phyloP scores from a whole-genome alignment of 2,888 invertebrate genomes.

The Stenodera caucasica region DNA sequence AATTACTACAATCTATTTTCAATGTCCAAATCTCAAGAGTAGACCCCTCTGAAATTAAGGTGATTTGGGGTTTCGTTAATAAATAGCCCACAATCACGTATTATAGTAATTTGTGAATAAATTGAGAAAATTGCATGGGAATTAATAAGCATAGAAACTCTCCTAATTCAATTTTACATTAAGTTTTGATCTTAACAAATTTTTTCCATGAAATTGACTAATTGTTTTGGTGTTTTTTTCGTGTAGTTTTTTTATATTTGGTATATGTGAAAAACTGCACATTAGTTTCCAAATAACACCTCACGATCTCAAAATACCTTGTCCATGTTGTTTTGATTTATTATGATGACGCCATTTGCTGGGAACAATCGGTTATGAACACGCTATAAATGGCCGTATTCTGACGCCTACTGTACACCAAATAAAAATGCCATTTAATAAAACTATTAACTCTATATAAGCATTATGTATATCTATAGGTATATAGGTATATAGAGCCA shows the following conservation, averaged over 20 bases:
- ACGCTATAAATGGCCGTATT: constrained; percentile 8
- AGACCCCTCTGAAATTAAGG: too few species aligned
- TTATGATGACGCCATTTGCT: constrained; percentile 17
- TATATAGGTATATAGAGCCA: background rate
- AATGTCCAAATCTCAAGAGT: too few species aligned
- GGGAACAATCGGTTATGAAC: constrained; percentile 14
- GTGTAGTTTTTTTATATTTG: background rate
- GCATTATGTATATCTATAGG: background rate
- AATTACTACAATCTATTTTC: too few species aligned
- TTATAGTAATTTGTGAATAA: background rate
- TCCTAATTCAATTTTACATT: background rate
- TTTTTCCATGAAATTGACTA: background rate
- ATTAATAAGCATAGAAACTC: background rate
- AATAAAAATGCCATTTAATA: constrained; percentile 6
- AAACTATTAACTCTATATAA: constrained; percentile 1
- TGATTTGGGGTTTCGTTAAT: too few species aligned
- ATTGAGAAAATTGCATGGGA: background rate
- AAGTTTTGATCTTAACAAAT: background rate
- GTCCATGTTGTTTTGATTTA: constrained; percentile 16
- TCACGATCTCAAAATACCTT: constrained; percentile 17
- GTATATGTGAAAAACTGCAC: background rate
- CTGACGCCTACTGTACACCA: constrained; percentile 6
- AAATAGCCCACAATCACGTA: background rate
- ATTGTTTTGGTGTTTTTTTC: background rate
- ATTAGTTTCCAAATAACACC: constrained; percentile 10